Percentiles rank a stretch among this genome's conserved stretches.
Conservation (phyloP, 2,113 vertebrate genomes). For the Pionites leucogaster region DNA sequence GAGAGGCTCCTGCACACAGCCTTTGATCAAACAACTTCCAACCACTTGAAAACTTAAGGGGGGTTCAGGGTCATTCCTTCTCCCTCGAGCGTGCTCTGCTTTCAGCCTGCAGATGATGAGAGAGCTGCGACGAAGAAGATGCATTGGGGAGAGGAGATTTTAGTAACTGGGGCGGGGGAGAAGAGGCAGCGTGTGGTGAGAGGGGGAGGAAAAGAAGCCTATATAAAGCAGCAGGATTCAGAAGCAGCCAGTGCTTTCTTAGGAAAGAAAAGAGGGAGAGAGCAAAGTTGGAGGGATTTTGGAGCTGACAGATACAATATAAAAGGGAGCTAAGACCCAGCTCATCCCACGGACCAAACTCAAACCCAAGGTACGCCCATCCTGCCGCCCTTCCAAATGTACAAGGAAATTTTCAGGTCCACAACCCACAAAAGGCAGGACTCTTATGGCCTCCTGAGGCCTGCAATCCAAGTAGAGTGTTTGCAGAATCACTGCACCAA, state of each 20-base stretch:
- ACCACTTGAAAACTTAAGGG: not conserved
- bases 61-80: not conserved
- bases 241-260: not conserved
- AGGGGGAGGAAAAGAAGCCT: slow-evolving; percentile 24
- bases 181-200: not conserved
- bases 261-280: not conserved
- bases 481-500: not conserved
- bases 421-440: not conserved
- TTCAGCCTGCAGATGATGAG: not conserved
- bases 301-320: not conserved
- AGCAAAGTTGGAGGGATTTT: not conserved
- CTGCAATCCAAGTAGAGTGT: not conserved
- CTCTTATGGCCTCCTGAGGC: not conserved
- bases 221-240: slow-evolving; percentile 33
- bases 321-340: not conserved
- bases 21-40: not conserved
- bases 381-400: fast-evolving
- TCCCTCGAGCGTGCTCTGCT: not conserved
- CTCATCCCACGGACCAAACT: not conserved
- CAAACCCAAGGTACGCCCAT: not conserved
- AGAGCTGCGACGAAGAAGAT: not conserved
- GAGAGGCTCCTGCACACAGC: not conserved
- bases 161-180: slow-evolving; percentile 45
- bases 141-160: not conserved
- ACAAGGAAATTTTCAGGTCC: not conserved